Evolutionary conservation across 2,113 vertebrate species (phyloP), one percentile per base, ranked within the genome.

Genomic region (Macquaria australasica): DNA sequence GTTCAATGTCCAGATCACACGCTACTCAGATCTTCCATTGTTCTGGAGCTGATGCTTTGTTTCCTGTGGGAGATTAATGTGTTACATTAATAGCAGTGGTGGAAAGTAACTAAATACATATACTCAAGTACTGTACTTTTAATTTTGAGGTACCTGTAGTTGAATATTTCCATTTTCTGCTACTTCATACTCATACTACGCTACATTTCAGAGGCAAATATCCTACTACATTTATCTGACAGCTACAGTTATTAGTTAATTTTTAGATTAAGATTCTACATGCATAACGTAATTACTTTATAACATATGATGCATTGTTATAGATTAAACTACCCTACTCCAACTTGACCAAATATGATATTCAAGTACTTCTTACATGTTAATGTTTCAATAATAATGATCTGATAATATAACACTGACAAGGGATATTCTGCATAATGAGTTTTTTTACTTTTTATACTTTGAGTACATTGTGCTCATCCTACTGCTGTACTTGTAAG

Each of bases 41-140:
- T 91, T 89, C 87, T 93, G 88, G 94, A 91, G 79, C 70, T 70
- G 58, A 92, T 86, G 88, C 94, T 94, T 83, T 95, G 94, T 84
- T 93, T 95, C 86, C 96, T 96, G 80, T 78, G 41, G 87, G 82
- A 77, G 50, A 89, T 51, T 58, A 70, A 67, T 39, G 39, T 41
- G 62, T 72, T 69, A 28, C 23, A 79, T 83, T 51, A 68, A 39
- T 6, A 75, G 21, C 51, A 84, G 48, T 15, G 43, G 43, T 25
- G 37, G 41, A 41, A 79, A 39, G 8, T 55, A 25, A 63, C 8
- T 6, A 39, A 20, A 21, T 43, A 67, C 31, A 66, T 73, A 34
- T 31, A 28, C 9, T 28, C n/a, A 31, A 11, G 11, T 4, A 20
- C 16, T 50, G 8, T 0, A 48, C 21, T 48, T 15, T 10, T 10